Conservation (phyloP, 2,888 invertebrate species). For the Dryomyza anilis region DNA sequence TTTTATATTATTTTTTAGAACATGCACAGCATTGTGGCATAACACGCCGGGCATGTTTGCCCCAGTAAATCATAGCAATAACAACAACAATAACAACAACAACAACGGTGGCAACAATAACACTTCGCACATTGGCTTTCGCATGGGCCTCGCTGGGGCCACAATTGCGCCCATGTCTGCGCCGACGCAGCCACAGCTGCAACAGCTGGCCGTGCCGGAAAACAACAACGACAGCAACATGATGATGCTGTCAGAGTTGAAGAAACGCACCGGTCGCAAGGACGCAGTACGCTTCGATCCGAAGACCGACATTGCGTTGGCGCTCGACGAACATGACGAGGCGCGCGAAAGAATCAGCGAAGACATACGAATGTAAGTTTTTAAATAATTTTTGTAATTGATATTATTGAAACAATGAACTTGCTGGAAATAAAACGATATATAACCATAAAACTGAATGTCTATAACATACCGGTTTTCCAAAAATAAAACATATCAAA, state of each 20-base stretch:
- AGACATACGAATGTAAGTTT: conserved; percentile 21
- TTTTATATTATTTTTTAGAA: too few species aligned
- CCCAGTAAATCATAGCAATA: not conserved
- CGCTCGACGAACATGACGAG: conserved; percentile 9
- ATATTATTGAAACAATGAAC: too few species aligned
- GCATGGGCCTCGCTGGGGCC: conserved; percentile 11
- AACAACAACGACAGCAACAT: not conserved
- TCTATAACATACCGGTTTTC: too few species aligned
- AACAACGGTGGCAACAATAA: not conserved
- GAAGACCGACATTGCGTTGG: not conserved
- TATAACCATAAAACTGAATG: too few species aligned
- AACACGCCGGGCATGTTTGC: conserved; percentile 3
- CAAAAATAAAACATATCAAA: too few species aligned
- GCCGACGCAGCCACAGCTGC: not conserved
- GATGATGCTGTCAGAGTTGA: conserved; percentile 18
- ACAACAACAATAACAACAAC: not conserved
- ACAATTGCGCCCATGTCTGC: conserved; percentile 1
- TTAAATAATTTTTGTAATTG: too few species aligned
- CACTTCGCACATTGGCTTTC: too few species aligned
- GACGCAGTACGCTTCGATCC: conserved; percentile 14
- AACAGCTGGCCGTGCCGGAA: not conserved
- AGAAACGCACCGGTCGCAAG: conserved; percentile 14
- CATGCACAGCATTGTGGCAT: too few species aligned
- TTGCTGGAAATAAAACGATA: too few species aligned
- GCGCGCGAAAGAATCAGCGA: conserved; percentile 7